Conservation (phyloP, 2,888 invertebrate species). For the Catocala sponsa region DNA sequence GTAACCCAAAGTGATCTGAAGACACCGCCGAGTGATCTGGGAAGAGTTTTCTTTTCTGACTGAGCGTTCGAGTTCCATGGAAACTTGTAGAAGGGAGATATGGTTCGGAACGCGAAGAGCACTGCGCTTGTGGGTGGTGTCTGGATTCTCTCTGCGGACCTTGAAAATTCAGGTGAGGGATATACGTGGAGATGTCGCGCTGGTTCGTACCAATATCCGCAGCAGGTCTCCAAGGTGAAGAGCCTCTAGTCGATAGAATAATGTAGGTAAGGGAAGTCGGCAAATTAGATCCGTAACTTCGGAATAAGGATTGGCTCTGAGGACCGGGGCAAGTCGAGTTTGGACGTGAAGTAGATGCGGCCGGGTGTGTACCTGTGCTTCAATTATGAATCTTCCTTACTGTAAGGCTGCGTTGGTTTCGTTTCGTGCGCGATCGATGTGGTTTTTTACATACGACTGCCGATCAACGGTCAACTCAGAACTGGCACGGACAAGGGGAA, state of each 20-base stretch:
- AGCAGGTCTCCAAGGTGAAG: conserved; percentile 93
- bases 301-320: conserved; percentile 93
- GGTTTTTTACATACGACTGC: conserved; percentile 46
- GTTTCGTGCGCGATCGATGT: conserved; percentile 55
- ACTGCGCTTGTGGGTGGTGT: conserved; percentile 57
- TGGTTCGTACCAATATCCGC: conserved; percentile 91
- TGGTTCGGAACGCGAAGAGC: conserved; percentile 79
- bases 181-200: conserved; percentile 69
- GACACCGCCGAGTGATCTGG: conserved; percentile 84
- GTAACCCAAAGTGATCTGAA: conserved; percentile 59
- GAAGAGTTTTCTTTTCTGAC: conserved; percentile 48
- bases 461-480: conserved; percentile 87
- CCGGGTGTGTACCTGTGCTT: conserved; percentile 45
- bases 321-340: conserved; percentile 89
- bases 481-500: conserved; percentile 90
- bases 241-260: conserved; percentile 90
- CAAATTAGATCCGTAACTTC: conserved; percentile 90
- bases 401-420: conserved; percentile 51
- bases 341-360: conserved; percentile 70
- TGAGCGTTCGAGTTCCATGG: conserved; percentile 80
- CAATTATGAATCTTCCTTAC: conserved; percentile 56
- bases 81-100: conserved; percentile 85
- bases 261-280: conserved; percentile 91
- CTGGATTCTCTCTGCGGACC: conserved; percentile 69
- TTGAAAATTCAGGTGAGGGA: conserved; percentile 72